phyloP scores from a whole-genome alignment of 1,140 invertebrate genomes.

The Drosophila littoralis region DNA sequence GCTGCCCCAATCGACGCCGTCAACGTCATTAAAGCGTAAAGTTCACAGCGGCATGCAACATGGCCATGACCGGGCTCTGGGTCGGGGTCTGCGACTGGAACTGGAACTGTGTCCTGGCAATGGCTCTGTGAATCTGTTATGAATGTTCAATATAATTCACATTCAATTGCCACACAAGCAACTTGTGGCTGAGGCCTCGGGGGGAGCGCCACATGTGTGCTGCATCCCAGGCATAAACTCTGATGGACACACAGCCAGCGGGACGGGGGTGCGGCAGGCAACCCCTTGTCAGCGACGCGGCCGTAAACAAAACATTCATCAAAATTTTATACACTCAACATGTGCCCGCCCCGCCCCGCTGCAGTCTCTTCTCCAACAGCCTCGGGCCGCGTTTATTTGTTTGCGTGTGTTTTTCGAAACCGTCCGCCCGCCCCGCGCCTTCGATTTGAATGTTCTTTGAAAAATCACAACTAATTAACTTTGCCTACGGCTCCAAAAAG shows the following conservation, averaged over 20 bases:
- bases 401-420: constrained; percentile 41
- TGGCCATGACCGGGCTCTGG: constrained; percentile 46
- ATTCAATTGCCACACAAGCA: constrained; percentile 74
- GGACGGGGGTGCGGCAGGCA: constrained; percentile 25
- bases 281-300: constrained; percentile 49
- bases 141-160: constrained; percentile 69
- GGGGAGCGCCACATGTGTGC: constrained; percentile 46
- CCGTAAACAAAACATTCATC: constrained; percentile 81
- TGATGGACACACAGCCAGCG: constrained; percentile 35
- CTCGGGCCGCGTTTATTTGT: constrained; percentile 56
- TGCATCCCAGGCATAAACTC: constrained; percentile 50
- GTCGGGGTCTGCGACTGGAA: constrained; percentile 4
- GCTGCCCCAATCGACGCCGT: constrained; percentile 14
- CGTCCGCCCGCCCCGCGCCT: constrained; percentile 34
- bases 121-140: constrained; percentile 16
- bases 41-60: constrained; percentile 54
- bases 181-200: constrained; percentile 46
- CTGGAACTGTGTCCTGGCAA: constrained; percentile 20
- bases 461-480: constrained; percentile 83
- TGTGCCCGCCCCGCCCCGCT: constrained; percentile 68
- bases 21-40: constrained; percentile 23
- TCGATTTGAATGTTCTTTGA: constrained; percentile 81
- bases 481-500: constrained; percentile 56
- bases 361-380: constrained; percentile 20
- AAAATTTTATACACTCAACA: constrained; percentile 82